Evolutionary conservation across 2,888 invertebrate genomes (phyloP), one percentile per base, ranked within the genome.

Genomic region (Chymomyza caudatula): DNA sequence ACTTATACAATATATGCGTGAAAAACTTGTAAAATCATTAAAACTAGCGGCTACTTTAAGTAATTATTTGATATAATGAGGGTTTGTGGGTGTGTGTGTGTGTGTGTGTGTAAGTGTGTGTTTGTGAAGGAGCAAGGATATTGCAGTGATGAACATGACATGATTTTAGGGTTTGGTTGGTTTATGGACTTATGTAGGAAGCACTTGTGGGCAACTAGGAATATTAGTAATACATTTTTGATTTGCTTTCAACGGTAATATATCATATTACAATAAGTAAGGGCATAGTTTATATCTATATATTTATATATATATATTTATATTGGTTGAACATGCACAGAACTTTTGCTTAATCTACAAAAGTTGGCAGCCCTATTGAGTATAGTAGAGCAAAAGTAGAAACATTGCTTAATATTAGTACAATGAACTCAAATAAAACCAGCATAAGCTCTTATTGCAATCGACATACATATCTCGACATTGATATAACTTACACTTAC

Each of bases 171-270:
- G 47, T 64, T 47, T 63, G 49, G 29, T 23, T 44, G 29, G 6
- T 66, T 71, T 72, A 71, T 78, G 74, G 76, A 69, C 49, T 19
- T 43, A 70, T 75, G 76, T 70, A 83, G 81, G 81, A 81, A 81
- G 81, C 81, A 80, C 80, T 85, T 83, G 77, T 79, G 76, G 81
- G 49, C 67, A 71, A 75, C 54, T 85, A 85, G 80, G 80, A 85
- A 82, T 75, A 44, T 43, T 43, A 23, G 22, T 52, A 52, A 22
- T 47, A 19, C 19, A 47, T 47, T 17, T 47, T 47, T 47, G 47
- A 47, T 47, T 47, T 17, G 13, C 47, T 17, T 47, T 47, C 19
- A 47, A 19, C 17, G 15, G 15, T 15, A 15, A 11, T 37, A 37
- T 37, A 37, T 37, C 8, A 37, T 37, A 37, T 37, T 47, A 19